Evolutionary conservation across 2,797 vertebrate genomes (phyloP).

Genomic region (Malurus leucopterus): DNA sequence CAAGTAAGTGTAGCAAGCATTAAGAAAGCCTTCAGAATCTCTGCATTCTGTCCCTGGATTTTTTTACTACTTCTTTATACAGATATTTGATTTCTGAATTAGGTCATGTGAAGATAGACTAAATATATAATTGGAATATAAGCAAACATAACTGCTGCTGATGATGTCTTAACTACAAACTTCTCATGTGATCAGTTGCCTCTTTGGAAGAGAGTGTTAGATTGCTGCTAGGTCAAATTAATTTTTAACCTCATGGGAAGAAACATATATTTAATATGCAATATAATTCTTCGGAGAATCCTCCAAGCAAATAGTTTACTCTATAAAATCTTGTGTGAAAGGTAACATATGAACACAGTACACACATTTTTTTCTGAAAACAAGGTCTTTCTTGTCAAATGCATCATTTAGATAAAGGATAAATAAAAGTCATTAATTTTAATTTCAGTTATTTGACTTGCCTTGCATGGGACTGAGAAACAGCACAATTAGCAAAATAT

Average conservation of each 20-base stretch:
- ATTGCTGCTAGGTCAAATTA: neutral
- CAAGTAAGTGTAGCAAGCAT: neutral
- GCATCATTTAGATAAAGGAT: neutral
- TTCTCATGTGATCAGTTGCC: neutral
- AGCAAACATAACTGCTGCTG: neutral
- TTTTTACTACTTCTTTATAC: neutral
- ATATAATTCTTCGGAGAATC: neutral
- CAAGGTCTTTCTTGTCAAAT: neutral
- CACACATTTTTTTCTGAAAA: neutral
- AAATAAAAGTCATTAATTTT: neutral
- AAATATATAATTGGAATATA: neutral
- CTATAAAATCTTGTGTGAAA: neutral
- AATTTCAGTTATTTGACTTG: neutral
- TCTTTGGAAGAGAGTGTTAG: neutral
- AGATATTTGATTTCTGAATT: neutral
- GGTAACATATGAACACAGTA: neutral
- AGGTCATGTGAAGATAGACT: neutral
- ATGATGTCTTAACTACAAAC: neutral
- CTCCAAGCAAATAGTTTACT: neutral
- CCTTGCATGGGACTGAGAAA: neutral
- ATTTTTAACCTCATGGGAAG: neutral
- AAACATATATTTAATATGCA: neutral
- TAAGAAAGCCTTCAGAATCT: neutral
- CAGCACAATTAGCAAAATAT: neutral
- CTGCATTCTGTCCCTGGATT: neutral